Percentiles rank a stretch among this genome's conserved stretches.
Conservation (phyloP, 2,113 vertebrate species). For the Tyto alba region DNA sequence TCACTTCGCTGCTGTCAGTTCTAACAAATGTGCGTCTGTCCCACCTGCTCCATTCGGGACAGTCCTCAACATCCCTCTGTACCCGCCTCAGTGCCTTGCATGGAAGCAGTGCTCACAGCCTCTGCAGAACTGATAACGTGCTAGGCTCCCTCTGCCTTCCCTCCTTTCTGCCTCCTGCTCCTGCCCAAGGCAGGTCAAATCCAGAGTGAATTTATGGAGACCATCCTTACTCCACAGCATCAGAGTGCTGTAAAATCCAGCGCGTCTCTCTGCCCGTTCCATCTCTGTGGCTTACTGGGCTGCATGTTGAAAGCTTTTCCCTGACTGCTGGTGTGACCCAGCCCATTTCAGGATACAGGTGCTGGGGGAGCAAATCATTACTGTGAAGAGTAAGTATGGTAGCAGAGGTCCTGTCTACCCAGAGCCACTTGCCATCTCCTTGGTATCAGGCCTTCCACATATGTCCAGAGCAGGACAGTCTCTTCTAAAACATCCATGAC, state of each 20-base stretch:
- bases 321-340: background rate
- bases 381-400: background rate
- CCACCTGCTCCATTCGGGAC: conserved; percentile 34
- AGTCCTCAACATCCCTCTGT: conserved; percentile 70
- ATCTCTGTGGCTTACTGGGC: background rate
- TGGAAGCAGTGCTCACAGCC: conserved; percentile 44
- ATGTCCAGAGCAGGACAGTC: background rate
- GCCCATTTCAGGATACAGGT: background rate
- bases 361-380: background rate
- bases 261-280: background rate
- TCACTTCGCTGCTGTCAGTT: background rate
- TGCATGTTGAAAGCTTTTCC: background rate
- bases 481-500: background rate
- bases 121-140: background rate
- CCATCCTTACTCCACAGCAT: background rate
- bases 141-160: background rate
- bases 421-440: background rate
- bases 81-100: conserved; percentile 64
- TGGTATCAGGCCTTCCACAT: background rate
- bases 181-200: background rate
- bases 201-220: background rate
- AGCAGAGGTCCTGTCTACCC: background rate
- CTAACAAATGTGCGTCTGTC: background rate
- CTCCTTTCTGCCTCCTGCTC: background rate
- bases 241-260: background rate